These are phyloP conservation scores for Oreortyx pictus DNA, from an alignment of 2,797 vertebrate genomes.

Conservation along the genomic window DNA sequence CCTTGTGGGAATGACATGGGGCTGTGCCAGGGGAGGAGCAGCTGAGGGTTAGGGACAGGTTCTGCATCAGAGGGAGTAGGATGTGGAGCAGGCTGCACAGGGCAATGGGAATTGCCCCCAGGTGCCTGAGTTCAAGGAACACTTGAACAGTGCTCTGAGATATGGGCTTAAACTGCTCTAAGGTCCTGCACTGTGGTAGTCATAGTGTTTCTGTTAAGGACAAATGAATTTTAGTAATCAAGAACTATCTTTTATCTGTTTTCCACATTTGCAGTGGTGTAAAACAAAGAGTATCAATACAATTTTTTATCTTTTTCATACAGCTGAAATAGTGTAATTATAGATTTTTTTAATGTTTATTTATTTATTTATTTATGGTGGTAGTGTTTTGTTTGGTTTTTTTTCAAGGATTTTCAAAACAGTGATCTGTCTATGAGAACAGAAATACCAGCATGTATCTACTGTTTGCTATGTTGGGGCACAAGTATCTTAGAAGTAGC, in stretches of 20 bases:
- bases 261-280: not conserved
- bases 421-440: not conserved
- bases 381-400: not conserved
- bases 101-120: not conserved
- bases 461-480: not conserved
- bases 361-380: not conserved
- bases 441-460: not conserved
- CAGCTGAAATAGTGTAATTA: not conserved
- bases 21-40: no score
- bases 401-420: not conserved
- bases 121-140: not conserved
- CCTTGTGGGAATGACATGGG: no score
- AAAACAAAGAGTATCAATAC: not conserved
- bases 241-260: not conserved
- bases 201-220: not conserved
- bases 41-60: not conserved
- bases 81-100: not conserved
- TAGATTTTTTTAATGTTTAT: accelerated
- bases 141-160: not conserved
- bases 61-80: not conserved
- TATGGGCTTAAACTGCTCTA: not conserved
- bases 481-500: not conserved
- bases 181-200: not conserved
- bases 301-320: not conserved
- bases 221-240: not conserved